Evolutionary conservation across 2,888 invertebrate genomes (phyloP), one percentile per base, ranked within the genome.

Genomic region (Alsophila aescularia): DNA sequence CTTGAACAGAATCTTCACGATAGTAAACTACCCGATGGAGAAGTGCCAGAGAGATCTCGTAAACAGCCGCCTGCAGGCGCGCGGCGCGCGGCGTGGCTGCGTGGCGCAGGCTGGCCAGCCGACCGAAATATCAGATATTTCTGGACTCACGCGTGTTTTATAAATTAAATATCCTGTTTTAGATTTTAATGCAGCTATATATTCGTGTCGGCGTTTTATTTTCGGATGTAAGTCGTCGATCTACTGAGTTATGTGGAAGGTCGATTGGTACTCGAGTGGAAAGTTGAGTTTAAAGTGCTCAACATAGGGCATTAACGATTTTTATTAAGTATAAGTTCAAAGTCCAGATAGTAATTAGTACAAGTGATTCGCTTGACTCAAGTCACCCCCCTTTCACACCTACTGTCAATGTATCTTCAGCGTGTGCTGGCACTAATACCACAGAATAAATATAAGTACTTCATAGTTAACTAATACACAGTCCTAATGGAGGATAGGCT

Each of bases 21-120:
- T 75, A 77, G 71, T 75, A 73, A 74, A 67, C 70, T 67, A 66
- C 60, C 59, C 48, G 47, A 67, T 77, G 73, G 77, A 72, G 67
- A 58, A 64, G 65, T 79, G 80, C 80, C 80, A 79, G 62, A 62
- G 72, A 69, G 72, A 62, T 65, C 49, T 67, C 71, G 73, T 75
- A 78, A 78, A 79, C 73, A 79, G 51, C 27, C 34, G 57, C 58
- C 56, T 77, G 81, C 81, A 79, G 81, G 79, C n/a, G n/a, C n/a
- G n/a, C n/a, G n/a, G n/a, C n/a, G n/a, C n/a, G n/a, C n/a, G n/a
- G n/a, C n/a, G n/a, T n/a, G n/a, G n/a, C n/a, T n/a, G 69, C 69
- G 54, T 47, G 52, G 53, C 58, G 58, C 55, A 64, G 58, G 65
- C 60, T 57, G 67, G 58, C 67, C 61, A 67, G 54, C 36, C 61